Evolutionary conservation across 2,888 invertebrate genomes (phyloP).

Genomic region (Caenorhabditis doughertyi): DNA sequence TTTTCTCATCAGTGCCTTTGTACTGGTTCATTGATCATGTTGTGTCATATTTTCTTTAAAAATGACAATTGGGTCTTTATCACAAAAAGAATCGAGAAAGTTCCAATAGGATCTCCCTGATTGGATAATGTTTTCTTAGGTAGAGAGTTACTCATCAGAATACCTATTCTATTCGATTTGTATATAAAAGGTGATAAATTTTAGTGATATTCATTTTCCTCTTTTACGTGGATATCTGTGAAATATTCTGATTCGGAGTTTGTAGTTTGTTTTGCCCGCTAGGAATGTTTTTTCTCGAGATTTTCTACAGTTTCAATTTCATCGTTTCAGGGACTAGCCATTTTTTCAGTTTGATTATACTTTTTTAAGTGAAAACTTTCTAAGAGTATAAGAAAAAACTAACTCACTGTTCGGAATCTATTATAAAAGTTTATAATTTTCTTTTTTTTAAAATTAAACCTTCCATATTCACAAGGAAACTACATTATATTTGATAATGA

Average conservation of each 20-base stretch:
- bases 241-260: background rate
- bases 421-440: no score
- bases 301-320: no score
- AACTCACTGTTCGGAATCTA: no score
- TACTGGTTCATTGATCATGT: background rate
- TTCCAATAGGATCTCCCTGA: constrained; percentile 8
- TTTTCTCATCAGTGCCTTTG: background rate
- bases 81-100: constrained; percentile 10
- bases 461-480: no score
- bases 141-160: constrained; percentile 14
- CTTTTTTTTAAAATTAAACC: no score
- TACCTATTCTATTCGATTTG: constrained; percentile 5
- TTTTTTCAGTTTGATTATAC: no score
- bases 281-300: no score
- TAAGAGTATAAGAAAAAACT: no score
- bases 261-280: background rate
- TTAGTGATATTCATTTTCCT: background rate
- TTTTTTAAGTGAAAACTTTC: no score
- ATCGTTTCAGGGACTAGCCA: no score
- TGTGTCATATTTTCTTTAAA: constrained; percentile 7
- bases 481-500: no score
- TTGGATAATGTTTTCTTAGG: constrained; percentile 4
- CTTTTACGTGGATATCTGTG: background rate
- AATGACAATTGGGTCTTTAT: constrained; percentile 13
- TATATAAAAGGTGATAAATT: constrained; percentile 7